phyloP scores from a whole-genome alignment of 30 jellyfish, hydroid and myxozoan species.

The Aurelia aurita region DNA sequence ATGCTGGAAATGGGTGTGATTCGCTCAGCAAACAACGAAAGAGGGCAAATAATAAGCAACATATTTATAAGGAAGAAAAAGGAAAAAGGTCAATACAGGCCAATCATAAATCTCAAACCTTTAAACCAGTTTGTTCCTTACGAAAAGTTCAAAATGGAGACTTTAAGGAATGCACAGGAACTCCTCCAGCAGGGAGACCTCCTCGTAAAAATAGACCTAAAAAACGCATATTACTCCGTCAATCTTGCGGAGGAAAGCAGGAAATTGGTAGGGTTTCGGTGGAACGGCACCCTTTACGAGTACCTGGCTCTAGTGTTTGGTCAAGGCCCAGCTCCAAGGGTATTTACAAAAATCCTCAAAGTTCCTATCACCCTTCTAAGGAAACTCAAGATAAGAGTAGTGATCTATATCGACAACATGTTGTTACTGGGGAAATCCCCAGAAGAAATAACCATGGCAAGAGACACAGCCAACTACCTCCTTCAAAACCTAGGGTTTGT shows the following conservation, averaged over 20 bases:
- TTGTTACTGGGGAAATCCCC: constrained; percentile 13
- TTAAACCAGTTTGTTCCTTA: constrained; percentile 7
- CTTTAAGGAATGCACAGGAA: neutral
- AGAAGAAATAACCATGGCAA: constrained; percentile 20
- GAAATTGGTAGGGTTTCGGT: neutral
- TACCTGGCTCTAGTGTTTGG: neutral
- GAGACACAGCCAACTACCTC: neutral
- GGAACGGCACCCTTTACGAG: constrained; percentile 1
- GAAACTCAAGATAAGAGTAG: neutral
- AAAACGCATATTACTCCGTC: neutral
- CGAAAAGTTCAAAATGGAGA: neutral
- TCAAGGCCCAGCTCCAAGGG: neutral
- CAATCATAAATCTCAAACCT: constrained; percentile 7
- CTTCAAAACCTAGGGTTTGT: neutral
- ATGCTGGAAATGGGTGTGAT: constrained; percentile 36
- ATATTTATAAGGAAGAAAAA: constrained; percentile 6
- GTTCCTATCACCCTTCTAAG: neutral
- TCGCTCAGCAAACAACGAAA: constrained; percentile 11
- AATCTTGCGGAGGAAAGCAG: neutral
- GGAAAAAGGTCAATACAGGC: constrained; percentile 16
- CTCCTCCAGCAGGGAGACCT: neutral
- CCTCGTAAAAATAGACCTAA: neutral
- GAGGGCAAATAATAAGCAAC: constrained; percentile 25
- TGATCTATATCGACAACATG: constrained; percentile 53
- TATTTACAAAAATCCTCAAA: neutral